These are phyloP conservation scores for Spodoptera frugiperda DNA, from an alignment of 1,140 invertebrate genomes.

Conservation along the genomic window DNA sequence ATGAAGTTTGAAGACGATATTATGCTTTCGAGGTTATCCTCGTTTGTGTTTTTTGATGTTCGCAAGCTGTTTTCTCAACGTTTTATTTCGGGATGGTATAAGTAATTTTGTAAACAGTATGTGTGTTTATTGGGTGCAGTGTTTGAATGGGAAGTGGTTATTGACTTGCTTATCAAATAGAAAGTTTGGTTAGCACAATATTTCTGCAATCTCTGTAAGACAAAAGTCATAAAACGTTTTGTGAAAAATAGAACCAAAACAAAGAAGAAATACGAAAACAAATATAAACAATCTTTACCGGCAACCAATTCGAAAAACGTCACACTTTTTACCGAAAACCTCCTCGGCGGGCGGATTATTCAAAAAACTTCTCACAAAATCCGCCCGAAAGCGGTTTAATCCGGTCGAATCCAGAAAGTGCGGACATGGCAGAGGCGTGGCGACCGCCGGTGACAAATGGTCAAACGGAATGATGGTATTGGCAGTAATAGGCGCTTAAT, in stretches of 20 bases:
- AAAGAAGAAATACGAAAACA: not conserved
- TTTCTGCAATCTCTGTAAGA: no score
- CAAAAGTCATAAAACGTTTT: no score
- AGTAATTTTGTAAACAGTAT: conserved; percentile 3
- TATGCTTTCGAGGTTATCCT: conserved; percentile 41
- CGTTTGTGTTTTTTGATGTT: conserved; percentile 29
- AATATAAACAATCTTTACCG: not conserved
- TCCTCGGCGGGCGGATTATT: conserved; percentile 1
- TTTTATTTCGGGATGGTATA: conserved; percentile 1
- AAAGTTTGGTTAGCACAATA: no score
- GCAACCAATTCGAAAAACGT: conserved; percentile 6
- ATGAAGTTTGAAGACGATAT: conserved; percentile 41
- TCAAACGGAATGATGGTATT: conserved; percentile 59
- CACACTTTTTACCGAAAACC: not conserved
- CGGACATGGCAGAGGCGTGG: conserved; percentile 58
- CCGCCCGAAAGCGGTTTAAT: conserved; percentile 49
- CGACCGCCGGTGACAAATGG: conserved; percentile 60
- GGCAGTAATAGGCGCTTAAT: conserved; percentile 59
- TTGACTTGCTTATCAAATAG: no score
- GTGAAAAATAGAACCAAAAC: not conserved
- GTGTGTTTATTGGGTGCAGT: no score
- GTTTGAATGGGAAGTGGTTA: no score
- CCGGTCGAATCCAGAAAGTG: conserved; percentile 52
- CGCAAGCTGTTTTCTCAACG: conserved; percentile 9
- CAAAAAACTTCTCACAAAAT: conserved; percentile 44